Base-by-base conservation (phyloP, 2,113 vertebrate genomes). In the Ailuropoda melanoleuca region DNA sequence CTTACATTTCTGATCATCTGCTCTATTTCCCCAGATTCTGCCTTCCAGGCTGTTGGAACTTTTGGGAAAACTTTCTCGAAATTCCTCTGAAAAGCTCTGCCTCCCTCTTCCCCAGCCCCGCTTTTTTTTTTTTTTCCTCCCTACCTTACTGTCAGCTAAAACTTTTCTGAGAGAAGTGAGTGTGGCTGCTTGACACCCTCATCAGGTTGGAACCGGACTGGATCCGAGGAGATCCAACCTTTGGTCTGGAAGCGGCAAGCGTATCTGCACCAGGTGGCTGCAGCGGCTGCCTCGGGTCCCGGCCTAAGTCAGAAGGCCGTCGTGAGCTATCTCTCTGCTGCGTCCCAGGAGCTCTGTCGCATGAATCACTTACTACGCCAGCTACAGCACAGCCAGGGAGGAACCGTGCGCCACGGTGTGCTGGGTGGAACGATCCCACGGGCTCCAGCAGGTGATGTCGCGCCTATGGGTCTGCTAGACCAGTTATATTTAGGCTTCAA, bases 221-320 rank as follows among this genome's bases (percentile, higher is more conserved):
- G n/a, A 72, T 39, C 53, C 58, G 68, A 77, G 17, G 19, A 81
- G 92, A 87, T 93, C 53, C 96, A 92, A 55, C 37, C 70, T 53
- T 53, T 8, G 37, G 70, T 74, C 91, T 88, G 77, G 68, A 93
- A 26, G 60, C 74, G 53, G 29, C 10, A 10, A 95, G 95, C 56
- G 34, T 93, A 82, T 94, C 97, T 88, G 68, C 82, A 97, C 95
- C 88, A 94, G 84, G 90, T 96, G 92, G 93, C 95, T 77, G 50
- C 82, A 96, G 81, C 92, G 82, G 81, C 87, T 23, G 18, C 5
- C 50, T 66, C 84, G 6, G 7, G 46, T 23, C 90, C 94, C 78
- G 70, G 53, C 13, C 9, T 62, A 3, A 77, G 74, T 48, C 74
- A 8, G 1, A 17, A 48, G 26, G 6, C 83, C 89, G 92, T 83